Evolutionary conservation across 2,888 invertebrate species (phyloP).

Genomic region (Acleris sparsana): DNA sequence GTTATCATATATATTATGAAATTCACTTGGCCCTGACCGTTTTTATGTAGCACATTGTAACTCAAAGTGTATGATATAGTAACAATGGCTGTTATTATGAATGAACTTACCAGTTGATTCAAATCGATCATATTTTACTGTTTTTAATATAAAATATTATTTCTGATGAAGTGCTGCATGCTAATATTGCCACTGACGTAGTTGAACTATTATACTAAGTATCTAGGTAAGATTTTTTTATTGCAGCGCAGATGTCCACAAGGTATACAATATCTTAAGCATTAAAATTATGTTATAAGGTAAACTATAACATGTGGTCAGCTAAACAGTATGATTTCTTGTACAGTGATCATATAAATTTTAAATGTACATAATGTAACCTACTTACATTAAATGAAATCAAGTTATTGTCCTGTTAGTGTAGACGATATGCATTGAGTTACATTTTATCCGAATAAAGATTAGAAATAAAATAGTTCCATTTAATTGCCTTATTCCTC

Average conservation of each 20-base stretch:
- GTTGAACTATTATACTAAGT: constrained; percentile 62
- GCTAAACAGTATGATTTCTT: constrained; percentile 51
- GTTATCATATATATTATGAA: constrained; percentile 43
- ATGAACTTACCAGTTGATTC: neutral
- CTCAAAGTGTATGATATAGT: constrained; percentile 47
- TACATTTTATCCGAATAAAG: constrained; percentile 73
- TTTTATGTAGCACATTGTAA: constrained; percentile 40
- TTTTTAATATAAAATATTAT: constrained; percentile 2
- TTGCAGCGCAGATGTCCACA: constrained; percentile 49
- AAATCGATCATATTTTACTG: neutral
- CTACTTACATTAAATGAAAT: constrained; percentile 58
- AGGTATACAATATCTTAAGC: constrained; percentile 32
- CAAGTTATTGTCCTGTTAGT: constrained; percentile 28
- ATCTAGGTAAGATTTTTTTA: constrained; percentile 72
- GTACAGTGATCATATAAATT: constrained; percentile 62
- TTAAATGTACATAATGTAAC: constrained; percentile 54
- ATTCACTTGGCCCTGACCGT: constrained; percentile 43
- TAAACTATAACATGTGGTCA: constrained; percentile 30
- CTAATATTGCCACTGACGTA: constrained; percentile 47
- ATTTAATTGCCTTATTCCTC: neutral
- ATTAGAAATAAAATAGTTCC: constrained; percentile 43
- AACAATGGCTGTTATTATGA: neutral
- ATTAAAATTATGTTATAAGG: constrained; percentile 32
- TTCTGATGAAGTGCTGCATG: constrained; percentile 43
- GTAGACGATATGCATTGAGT: constrained; percentile 57